These are phyloP conservation scores for Limnephilus lunatus DNA, from an alignment of 2,888 invertebrate species.

Conservation along the genomic window DNA sequence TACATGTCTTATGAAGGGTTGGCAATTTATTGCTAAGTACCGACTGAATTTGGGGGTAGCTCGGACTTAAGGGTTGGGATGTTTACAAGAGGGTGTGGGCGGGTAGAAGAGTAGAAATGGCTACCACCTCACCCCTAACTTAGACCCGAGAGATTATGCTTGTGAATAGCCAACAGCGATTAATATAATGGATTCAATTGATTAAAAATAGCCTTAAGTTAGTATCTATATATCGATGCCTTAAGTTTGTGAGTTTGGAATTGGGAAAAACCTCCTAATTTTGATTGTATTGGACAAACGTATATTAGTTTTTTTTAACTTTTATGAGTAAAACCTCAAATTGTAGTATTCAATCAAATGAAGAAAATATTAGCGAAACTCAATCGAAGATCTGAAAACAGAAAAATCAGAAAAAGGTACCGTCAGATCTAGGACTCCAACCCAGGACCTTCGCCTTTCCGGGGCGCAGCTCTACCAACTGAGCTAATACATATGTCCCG, in stretches of 20 bases:
- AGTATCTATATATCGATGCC: too few relatives aligned
- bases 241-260: neutral
- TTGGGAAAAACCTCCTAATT: neutral
- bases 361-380: too few relatives aligned
- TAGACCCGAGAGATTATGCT: neutral
- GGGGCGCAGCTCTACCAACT: too few relatives aligned
- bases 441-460: too few relatives aligned
- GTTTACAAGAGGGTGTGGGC: conserved; percentile 17
- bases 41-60: conserved; percentile 8
- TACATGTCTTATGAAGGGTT: conserved; percentile 10
- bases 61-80: neutral
- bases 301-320: too few relatives aligned
- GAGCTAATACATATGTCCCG: too few relatives aligned
- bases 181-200: neutral
- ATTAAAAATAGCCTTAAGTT: neutral
- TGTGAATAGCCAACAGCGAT: neutral
- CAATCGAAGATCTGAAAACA: too few relatives aligned
- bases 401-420: too few relatives aligned
- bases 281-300: neutral
- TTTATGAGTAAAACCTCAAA: too few relatives aligned
- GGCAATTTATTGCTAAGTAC: conserved; percentile 55
- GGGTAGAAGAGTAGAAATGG: neutral
- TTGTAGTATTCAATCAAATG: too few relatives aligned
- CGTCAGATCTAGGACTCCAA: too few relatives aligned
- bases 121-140: neutral